Base-by-base conservation (phyloP, 35 echinoderm and acorn worm species). In the Ophioderma brevispina region DNA sequence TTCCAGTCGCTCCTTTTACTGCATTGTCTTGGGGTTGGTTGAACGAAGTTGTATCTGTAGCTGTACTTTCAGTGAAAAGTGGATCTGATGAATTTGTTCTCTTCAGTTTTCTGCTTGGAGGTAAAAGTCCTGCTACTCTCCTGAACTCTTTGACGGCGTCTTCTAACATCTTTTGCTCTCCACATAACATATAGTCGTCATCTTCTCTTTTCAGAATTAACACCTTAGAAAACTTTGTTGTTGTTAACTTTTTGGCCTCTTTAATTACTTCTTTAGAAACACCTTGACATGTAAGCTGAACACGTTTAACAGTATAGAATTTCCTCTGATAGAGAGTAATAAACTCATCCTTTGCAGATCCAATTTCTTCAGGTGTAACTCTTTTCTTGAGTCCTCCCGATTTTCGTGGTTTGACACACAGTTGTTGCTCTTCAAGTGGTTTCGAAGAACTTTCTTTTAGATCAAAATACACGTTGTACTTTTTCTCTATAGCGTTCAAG, bases 391-490 rank as follows among this genome's bases (percentile, higher is more conserved):
- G 63, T 36, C 23, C 28, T 35, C 52, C 31, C 63, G 36, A 52
- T 13, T 31, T 4, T 59, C 35, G 32, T 37, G 59, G 59, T 46
- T 49, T 56, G 8, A 78, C 31, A 17, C 31, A 43, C 25, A 39
- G 13, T 31, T 55, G 6, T 31, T 31, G 0, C n/a, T 83, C 2
- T 33, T 83, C 13, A 39, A 28, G 37, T 17, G 41, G 4, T 4
- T 46, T 46, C n/a, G 59, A 70, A 13, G 59, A 70, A 4, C 17
- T 18, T 3, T 70, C 28, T 25, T 70, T 70, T 70, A 70, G n/a
- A 21, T 59, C 52, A 11, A 34, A 75, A 21, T 35, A 32, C 15
- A 85, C 82, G 1, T 85, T 85, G 28, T 85, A 85, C 37, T 59
- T 59, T 85, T 39, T 85, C 35, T 11, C 0, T 14, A 85, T 18